phyloP scores from a whole-genome alignment of 2,888 invertebrate species.

The Agrochola circellaris region DNA sequence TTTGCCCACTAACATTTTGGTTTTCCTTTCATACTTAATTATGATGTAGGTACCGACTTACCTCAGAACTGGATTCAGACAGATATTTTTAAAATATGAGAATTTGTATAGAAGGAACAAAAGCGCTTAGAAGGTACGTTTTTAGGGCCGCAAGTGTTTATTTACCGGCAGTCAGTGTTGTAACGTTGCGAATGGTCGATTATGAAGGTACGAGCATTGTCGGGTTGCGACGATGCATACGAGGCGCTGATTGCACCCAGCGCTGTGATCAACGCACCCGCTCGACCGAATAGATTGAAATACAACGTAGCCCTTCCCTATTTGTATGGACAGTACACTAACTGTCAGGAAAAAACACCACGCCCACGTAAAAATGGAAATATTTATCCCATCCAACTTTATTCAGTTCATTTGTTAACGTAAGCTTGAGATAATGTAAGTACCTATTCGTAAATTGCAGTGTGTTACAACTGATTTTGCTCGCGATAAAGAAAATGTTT shows the following conservation, averaged over 20 bases:
- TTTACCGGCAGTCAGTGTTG: slow-evolving; percentile 32
- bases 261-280: slow-evolving; percentile 68
- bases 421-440: background rate
- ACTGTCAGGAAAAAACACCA: background rate
- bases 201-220: slow-evolving; percentile 68
- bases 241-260: slow-evolving; percentile 75
- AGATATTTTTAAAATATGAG: background rate
- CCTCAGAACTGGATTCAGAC: background rate
- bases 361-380: background rate
- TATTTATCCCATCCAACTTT: background rate
- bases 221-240: slow-evolving; percentile 76
- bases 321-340: slow-evolving; percentile 20
- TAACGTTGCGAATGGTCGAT: slow-evolving; percentile 40
- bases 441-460: background rate
- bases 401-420: background rate
- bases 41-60: slow-evolving; percentile 3
- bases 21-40: slow-evolving; percentile 29
- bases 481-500: background rate
- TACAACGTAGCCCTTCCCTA: slow-evolving; percentile 46
- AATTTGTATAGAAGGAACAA: slow-evolving; percentile 8
- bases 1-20: slow-evolving; percentile 41
- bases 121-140: background rate
- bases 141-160: slow-evolving; percentile 14
- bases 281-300: slow-evolving; percentile 71
- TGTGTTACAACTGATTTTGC: background rate